These are phyloP conservation scores for Steinernema feltiae DNA, from an alignment of 1,140 invertebrate genomes.

Conservation along the genomic window DNA sequence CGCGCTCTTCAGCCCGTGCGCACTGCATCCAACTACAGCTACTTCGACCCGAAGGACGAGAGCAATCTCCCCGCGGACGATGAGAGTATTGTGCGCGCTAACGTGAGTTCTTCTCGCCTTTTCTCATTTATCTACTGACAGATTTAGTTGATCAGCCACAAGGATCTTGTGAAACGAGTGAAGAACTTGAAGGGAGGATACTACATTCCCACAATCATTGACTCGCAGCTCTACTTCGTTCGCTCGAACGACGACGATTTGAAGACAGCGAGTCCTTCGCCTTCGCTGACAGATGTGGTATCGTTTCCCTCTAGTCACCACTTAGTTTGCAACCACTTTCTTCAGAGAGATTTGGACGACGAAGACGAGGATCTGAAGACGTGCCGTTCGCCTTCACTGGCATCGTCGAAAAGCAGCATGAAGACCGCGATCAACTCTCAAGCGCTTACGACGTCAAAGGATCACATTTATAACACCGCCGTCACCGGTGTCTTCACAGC, in stretches of 20 bases:
- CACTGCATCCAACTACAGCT: not conserved
- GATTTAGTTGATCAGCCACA: not conserved
- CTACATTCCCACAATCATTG: not conserved
- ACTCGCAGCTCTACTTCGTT: constrained; percentile 1
- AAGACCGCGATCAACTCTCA: not conserved
- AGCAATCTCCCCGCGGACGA: not conserved
- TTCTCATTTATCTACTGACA: not conserved
- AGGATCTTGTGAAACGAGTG: not conserved
- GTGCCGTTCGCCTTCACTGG: not conserved
- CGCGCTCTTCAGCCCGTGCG: not conserved
- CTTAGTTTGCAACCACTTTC: not conserved
- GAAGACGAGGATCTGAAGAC: not conserved
- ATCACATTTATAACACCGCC: not conserved
- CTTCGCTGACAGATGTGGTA: not conserved
- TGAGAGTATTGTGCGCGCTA: not conserved
- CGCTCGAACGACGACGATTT: not conserved
- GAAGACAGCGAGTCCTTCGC: not conserved
- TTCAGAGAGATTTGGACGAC: not conserved
- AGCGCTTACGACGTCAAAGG: not conserved
- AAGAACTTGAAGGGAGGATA: not conserved
- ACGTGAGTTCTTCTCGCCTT: not conserved
- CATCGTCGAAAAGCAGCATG: not conserved
- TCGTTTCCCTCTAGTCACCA: not conserved
- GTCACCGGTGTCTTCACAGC: not conserved
- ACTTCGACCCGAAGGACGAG: constrained; percentile 7